A percentile compares a stretch with the other conserved stretches of the same genome.
Evolutionary conservation across 2,888 invertebrate genomes (phyloP).

Genomic region (Microdon myrmicae): DNA sequence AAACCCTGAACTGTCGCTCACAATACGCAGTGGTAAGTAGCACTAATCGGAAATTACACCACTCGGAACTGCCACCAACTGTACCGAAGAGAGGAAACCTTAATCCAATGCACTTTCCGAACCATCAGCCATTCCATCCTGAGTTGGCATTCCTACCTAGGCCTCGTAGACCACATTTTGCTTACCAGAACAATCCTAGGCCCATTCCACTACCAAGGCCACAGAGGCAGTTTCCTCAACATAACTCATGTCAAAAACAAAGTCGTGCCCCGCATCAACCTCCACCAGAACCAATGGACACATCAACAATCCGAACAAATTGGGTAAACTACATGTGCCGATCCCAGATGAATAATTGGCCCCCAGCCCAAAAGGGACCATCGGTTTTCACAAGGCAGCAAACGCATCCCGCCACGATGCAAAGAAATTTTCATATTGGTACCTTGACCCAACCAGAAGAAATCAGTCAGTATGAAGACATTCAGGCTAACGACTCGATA

Average conservation of each 20-base stretch:
- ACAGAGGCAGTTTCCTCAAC: conserved; percentile 2
- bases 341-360: not conserved
- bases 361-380: not conserved
- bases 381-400: not conserved
- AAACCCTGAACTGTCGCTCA: not conserved
- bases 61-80: no score
- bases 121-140: no score
- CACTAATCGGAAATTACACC: not conserved
- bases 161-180: no score
- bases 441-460: not conserved
- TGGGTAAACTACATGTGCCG: not conserved
- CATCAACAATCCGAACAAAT: conserved; percentile 5
- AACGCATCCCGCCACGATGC: conserved; percentile 1
- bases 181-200: no score
- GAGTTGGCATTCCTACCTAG: no score
- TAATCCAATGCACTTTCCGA: no score
- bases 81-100: no score
- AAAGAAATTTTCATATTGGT: conserved; percentile 3
- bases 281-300: conserved; percentile 1
- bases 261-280: not conserved
- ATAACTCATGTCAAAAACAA: not conserved
- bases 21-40: conserved; percentile 1
- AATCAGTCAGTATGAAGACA: conserved; percentile 4
- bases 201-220: conserved; percentile 3
- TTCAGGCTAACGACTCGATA: not conserved